Evolutionary conservation across 2,888 invertebrate species (phyloP), one percentile per base, ranked within the genome.

Genomic region (Eupeodes latifasciatus): DNA sequence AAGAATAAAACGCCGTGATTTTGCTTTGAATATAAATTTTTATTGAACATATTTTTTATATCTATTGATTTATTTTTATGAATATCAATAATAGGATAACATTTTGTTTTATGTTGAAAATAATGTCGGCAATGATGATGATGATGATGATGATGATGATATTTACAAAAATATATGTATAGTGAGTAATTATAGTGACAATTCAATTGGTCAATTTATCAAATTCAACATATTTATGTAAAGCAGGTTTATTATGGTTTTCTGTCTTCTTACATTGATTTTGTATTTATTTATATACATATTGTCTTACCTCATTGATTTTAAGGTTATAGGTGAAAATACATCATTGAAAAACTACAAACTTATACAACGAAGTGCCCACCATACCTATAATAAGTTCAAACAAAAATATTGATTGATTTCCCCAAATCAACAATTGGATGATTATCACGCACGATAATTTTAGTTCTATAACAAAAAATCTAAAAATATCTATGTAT

Each of bases 11-110:
- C 64, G 40, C 27, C 49, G 16, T 9, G n/a, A 14, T 47, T 49
- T 66, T 59, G 84, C 14, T 57, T 84, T 61, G 84, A 75, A 84
- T 84, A 84, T 47, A 36, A 84, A 80, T 84, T 83, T 49, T 40
- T 5, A 9, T 6, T 51, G 10, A 66, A 62, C 59, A 64, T 71
- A 27, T 49, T 12, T 71, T 66, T 81, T 16, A n/a, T 59, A 44
- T 57, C 27, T 3, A 75, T 66, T 53, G 79, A 19, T 69, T 64
- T 9, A 9, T 59, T 66, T 49, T 19, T 47, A 9, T 47, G 4
- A 72, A 81, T 62, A 55, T 76, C 14, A 47, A 66, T 49, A 55
- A 66, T 44, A 49, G 49, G 36, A 59, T 34, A 62, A 76, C 27
- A 14, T 75, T n/a, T 27, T 55, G 1, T 55, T 12, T 10, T 47